Evolutionary conservation across 2,888 invertebrate genomes (phyloP).

Genomic region (Scaeva pyrastri): DNA sequence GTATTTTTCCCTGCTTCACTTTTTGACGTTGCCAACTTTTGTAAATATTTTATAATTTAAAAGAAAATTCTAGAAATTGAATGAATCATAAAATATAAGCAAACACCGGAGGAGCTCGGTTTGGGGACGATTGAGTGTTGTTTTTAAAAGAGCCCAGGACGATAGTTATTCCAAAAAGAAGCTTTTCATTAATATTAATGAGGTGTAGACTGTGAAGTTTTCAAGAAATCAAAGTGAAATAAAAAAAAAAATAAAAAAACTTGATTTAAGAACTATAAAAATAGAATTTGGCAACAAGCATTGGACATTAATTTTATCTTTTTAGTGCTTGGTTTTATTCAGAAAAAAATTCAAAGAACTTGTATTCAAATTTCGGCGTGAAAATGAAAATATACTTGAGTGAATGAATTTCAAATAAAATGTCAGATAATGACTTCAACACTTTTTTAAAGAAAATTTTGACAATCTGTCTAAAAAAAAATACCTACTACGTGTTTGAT

Average conservation of each 20-base stretch:
- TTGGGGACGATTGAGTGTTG: background rate
- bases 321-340: background rate
- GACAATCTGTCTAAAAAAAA: no score
- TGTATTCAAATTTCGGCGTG: background rate
- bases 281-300: background rate
- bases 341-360: no score
- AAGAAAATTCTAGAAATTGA: constrained; percentile 9
- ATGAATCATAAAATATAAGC: background rate
- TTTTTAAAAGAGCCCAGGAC: background rate
- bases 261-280: background rate
- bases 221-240: no score
- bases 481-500: no score
- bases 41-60: constrained; percentile 13
- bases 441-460: no score
- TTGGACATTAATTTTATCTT: background rate
- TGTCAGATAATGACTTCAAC: no score
- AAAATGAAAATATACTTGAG: no score
- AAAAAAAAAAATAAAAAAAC: background rate
- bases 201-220: background rate
- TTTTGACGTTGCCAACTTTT: constrained; percentile 2
- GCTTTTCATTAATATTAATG: constrained; percentile 37
- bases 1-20: background rate
- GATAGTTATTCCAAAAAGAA: constrained; percentile 1
- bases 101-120: background rate
- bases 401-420: no score